Evolutionary conservation across 2,797 vertebrate genomes (phyloP), one percentile per base, ranked within the genome.

Genomic region (Amniataba percoides): DNA sequence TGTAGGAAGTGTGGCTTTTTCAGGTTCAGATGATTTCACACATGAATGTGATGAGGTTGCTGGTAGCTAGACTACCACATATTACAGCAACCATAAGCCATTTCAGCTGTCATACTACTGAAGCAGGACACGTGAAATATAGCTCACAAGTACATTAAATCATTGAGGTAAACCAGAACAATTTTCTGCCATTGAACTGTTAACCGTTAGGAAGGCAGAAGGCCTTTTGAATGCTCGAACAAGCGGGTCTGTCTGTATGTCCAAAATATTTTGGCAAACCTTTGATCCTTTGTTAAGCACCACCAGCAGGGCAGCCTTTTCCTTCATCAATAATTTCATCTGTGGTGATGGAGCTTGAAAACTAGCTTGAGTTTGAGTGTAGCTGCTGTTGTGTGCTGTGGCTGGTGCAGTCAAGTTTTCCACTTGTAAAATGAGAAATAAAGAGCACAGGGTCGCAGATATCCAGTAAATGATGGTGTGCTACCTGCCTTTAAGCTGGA

Each of bases 11-110:
- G 42, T 82, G 53, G 45, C 46, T 60, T 82, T 76, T 85, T 77
- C 56, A 79, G 63, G 67, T 87, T 86, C n/a, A 81, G 82, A 78
- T 60, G 45, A 90, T 89, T 92, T 85, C 72, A 89, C 82, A 84
- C 80, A 65, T 79, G 53, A 74, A 78, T 58, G 56, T 80, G 62
- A 86, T 78, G 74, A 79, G 74, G 57, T 84, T 64, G 67, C 55
- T 75, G 69, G n/a, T n/a, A n/a, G n/a, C n/a, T n/a, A n/a, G n/a
- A 72, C 36, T 78, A 31, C 27, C 27, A 31, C 27, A 31, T 31
- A 31, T 31, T 31, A 31, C 27, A 31, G 27, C 39, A 14, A 81
- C 81, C 40, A 67, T 56, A 42, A 84, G 70, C 69, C 39, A 74
- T 67, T 81, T 65, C 56, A 61, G 34, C 31, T 23, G 10, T 63